These are phyloP conservation scores for Suncus etruscus DNA, from an alignment of 2,113 vertebrate genomes.

Conservation along the genomic window DNA sequence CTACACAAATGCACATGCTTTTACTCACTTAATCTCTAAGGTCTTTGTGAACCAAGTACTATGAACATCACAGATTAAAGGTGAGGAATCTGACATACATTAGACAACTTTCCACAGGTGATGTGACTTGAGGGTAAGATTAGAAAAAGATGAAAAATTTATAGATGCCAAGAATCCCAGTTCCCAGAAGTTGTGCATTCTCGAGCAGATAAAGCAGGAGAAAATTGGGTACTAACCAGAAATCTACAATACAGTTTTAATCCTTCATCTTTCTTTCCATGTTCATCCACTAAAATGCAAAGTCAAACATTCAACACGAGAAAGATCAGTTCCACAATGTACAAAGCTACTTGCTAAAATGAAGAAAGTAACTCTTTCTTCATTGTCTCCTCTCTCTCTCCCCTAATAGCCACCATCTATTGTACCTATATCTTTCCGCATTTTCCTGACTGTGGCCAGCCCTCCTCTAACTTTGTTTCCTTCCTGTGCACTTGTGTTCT, in stretches of 20 bases:
- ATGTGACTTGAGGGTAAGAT: background rate
- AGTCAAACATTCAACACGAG: background rate
- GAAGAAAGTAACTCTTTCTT: background rate
- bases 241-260: background rate
- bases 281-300: background rate
- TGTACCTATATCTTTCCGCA: too few species aligned
- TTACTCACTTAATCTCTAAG: background rate
- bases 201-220: background rate
- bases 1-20: background rate
- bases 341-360: background rate
- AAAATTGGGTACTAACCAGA: background rate
- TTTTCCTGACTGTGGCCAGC: too few species aligned
- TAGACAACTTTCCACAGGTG: background rate
- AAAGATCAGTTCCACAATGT: background rate
- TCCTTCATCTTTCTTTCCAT: background rate
- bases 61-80: background rate
- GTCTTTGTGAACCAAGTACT: background rate
- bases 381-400: background rate
- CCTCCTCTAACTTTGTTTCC: too few species aligned
- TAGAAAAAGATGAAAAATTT: constrained; percentile 26
- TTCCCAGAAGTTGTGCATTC: background rate
- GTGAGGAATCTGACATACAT: background rate
- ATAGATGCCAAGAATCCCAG: background rate
- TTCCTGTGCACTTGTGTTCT: too few species aligned
- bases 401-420: too few species aligned